phyloP scores from a whole-genome alignment of 1,140 invertebrate species.

The Pseudachorutes palmiensis region DNA sequence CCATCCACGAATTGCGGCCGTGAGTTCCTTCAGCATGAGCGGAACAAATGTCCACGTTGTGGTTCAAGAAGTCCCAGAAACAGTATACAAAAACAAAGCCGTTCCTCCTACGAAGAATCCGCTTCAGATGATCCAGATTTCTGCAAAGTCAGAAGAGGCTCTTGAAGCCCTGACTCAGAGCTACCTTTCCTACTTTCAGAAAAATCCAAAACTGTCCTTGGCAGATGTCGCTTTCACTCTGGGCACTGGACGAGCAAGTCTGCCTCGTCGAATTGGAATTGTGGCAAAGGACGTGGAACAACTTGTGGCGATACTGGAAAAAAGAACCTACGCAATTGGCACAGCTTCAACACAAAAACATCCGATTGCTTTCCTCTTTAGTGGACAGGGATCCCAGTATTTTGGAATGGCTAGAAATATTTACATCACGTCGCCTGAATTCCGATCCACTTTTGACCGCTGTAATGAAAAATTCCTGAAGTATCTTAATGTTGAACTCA shows the following conservation, averaged over 20 bases:
- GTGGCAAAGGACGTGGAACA: slow-evolving; percentile 14
- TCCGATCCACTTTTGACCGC: not conserved
- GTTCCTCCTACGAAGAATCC: not conserved
- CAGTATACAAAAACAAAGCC: not conserved
- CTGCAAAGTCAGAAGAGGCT: slow-evolving; percentile 20
- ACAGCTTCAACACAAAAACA: slow-evolving; percentile 1
- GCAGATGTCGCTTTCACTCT: slow-evolving; percentile 16
- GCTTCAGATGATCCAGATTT: slow-evolving; percentile 6
- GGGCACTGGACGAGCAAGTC: slow-evolving; percentile 20
- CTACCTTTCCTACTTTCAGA: slow-evolving; percentile 7
- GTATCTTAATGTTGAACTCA: not conserved
- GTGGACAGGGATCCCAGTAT: not conserved
- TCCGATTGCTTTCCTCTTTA: slow-evolving; percentile 25
- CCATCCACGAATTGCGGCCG: slow-evolving; percentile 1
- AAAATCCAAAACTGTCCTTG: not conserved
- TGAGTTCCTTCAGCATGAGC: slow-evolving; percentile 28
- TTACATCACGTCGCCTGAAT: not conserved
- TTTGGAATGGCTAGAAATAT: not conserved
- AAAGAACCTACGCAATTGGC: slow-evolving; percentile 15
- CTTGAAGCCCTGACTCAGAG: slow-evolving; percentile 10
- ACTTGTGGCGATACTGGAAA: slow-evolving; percentile 10
- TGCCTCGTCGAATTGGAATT: slow-evolving; percentile 15
- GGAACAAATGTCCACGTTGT: slow-evolving; percentile 26
- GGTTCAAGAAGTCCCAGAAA: slow-evolving; percentile 17
- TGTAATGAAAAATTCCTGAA: not conserved